Conservation (phyloP, 2,797 vertebrate species). For the Micropoecilia bifurca region DNA sequence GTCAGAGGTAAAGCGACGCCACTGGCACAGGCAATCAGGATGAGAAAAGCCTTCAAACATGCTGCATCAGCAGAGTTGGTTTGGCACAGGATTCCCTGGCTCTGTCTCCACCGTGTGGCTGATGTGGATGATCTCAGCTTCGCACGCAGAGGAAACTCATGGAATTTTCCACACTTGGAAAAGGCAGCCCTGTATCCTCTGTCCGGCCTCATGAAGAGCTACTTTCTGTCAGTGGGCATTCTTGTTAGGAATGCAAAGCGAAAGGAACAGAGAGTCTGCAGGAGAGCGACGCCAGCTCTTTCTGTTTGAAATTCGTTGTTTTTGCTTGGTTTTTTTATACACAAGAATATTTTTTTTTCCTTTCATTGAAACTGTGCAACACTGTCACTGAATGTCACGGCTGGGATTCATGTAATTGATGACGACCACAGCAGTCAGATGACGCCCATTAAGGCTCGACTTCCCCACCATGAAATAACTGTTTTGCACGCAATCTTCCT, state of each 20-base stretch:
- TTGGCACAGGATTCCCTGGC: conserved; percentile 27
- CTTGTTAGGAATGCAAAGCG: conserved; percentile 14
- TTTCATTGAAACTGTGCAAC: neutral
- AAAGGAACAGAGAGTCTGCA: neutral
- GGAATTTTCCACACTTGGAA: conserved; percentile 71
- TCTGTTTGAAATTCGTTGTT: neutral
- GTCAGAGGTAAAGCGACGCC: neutral
- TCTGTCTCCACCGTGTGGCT: conserved; percentile 67
- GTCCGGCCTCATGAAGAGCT: conserved; percentile 10
- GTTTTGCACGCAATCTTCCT: neutral
- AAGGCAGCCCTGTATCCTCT: conserved; percentile 20
- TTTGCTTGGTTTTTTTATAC: neutral
- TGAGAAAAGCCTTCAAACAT: conserved; percentile 8
- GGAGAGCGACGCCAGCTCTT: too few species aligned
- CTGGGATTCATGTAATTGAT: neutral
- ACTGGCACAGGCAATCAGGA: neutral
- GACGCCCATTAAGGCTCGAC: conserved; percentile 21
- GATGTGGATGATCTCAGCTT: neutral
- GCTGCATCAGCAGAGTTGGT: conserved; percentile 47
- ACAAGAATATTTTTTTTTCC: neutral
- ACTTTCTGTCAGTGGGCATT: conserved; percentile 19
- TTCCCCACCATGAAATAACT: neutral
- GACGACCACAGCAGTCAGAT: conserved; percentile 36
- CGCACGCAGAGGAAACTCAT: conserved; percentile 9
- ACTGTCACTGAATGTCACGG: neutral